These are phyloP conservation scores for Ceratosolen solmsi DNA, from an alignment of 1,140 invertebrate genomes.

Conservation along the genomic window DNA sequence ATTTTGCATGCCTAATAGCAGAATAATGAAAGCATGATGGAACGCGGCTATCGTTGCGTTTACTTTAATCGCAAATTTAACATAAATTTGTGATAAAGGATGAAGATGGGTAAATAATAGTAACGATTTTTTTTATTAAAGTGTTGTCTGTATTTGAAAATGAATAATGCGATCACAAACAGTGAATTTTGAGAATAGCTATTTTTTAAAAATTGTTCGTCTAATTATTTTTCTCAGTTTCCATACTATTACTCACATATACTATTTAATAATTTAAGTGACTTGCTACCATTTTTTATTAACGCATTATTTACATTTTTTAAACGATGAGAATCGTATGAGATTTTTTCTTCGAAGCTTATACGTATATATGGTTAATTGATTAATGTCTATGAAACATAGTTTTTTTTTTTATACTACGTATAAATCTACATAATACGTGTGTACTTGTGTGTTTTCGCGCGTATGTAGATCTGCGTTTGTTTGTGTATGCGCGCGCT, in stretches of 20 bases:
- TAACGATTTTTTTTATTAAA: conserved; percentile 40
- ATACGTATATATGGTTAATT: background rate
- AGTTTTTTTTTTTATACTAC: background rate
- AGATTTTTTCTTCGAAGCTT: conserved; percentile 31
- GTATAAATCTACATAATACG: background rate
- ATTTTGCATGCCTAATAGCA: too few relatives aligned
- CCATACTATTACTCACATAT: conserved; percentile 48
- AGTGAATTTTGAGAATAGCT: background rate
- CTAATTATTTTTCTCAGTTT: conserved; percentile 23
- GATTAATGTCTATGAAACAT: too few relatives aligned
- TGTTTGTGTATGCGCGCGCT: too few relatives aligned
- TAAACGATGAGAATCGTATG: background rate
- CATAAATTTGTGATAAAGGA: conserved; percentile 32
- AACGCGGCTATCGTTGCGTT: too few relatives aligned
- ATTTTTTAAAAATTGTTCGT: background rate
- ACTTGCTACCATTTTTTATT: conserved; percentile 49
- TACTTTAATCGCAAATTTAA: too few relatives aligned
- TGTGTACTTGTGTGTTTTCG: background rate
- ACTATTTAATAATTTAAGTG: conserved; percentile 42
- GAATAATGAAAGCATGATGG: too few relatives aligned
- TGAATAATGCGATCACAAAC: conserved; percentile 34
- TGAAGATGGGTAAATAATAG: conserved; percentile 9
- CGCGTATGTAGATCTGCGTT: too few relatives aligned
- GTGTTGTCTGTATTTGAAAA: conserved; percentile 50
- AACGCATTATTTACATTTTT: conserved; percentile 34